A percentile compares a stretch with the other conserved stretches of the same genome.
These are phyloP conservation scores for Quadriops clusia DNA, from an alignment of 2,888 invertebrate species.

Conservation along the genomic window DNA sequence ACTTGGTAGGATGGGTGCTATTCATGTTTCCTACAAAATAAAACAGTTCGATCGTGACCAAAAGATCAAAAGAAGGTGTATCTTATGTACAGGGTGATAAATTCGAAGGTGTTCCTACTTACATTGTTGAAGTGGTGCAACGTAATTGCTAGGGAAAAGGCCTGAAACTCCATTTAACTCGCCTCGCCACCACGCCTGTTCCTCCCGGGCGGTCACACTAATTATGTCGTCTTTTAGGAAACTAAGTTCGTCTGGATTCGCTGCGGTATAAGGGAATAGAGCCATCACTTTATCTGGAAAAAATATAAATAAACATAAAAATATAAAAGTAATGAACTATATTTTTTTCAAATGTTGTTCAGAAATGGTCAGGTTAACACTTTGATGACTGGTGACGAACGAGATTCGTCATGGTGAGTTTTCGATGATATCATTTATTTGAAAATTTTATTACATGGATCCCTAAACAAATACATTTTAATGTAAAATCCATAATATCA, in stretches of 20 bases:
- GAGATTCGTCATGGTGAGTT: too few species aligned
- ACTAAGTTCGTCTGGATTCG: constrained; percentile 88
- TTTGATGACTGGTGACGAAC: too few species aligned
- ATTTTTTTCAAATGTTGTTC: too few species aligned
- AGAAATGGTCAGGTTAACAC: too few species aligned
- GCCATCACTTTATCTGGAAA: constrained; percentile 75
- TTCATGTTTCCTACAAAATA: constrained; percentile 33
- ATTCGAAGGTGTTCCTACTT: constrained; percentile 34
- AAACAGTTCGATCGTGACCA: constrained; percentile 9
- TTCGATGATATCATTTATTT: too few species aligned
- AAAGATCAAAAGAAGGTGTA: background rate
- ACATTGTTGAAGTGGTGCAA: constrained; percentile 56
- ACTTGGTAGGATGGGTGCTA: constrained; percentile 37
- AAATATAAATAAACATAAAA: too few species aligned
- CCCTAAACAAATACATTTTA: too few species aligned
- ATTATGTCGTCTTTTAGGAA: constrained; percentile 88
- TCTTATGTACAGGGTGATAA: background rate
- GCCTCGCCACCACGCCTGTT: constrained; percentile 97
- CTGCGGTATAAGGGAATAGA: constrained; percentile 85
- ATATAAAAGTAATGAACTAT: too few species aligned
- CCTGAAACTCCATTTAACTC: constrained; percentile 83
- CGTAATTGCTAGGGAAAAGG: constrained; percentile 93
- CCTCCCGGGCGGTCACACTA: constrained; percentile 78
- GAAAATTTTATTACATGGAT: too few species aligned
- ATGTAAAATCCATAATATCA: too few species aligned